Conservation (phyloP, 2,888 invertebrate species). For the Melanchra persicariae region DNA sequence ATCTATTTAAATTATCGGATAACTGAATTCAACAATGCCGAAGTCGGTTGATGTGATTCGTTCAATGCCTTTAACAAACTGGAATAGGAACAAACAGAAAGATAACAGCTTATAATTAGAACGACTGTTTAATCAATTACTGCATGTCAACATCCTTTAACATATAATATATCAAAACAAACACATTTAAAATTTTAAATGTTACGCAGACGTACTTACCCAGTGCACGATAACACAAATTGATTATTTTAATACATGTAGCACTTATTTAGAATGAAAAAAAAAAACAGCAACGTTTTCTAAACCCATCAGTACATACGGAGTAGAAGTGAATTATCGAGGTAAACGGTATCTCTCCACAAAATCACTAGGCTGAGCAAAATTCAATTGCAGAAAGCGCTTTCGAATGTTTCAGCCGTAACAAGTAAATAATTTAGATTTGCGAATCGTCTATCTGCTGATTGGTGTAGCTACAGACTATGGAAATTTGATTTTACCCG, state of each 20-base stretch:
- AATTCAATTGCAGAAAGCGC: slow-evolving; percentile 40
- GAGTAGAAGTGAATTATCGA: slow-evolving; percentile 32
- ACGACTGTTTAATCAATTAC: slow-evolving; percentile 49
- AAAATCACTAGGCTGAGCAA: slow-evolving; percentile 25
- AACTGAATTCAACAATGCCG: background rate
- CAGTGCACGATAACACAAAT: slow-evolving; percentile 30
- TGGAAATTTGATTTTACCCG: slow-evolving; percentile 34
- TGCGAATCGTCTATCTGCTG: slow-evolving; percentile 17
- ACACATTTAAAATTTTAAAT: slow-evolving; percentile 38
- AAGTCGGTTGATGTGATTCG: slow-evolving; percentile 24
- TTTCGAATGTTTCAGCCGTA: slow-evolving; percentile 52
- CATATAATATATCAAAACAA: slow-evolving; percentile 41
- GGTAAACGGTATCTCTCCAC: slow-evolving; percentile 25
- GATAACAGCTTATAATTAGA: slow-evolving; percentile 57
- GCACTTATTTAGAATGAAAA: background rate
- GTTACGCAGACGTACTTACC: slow-evolving; percentile 23
- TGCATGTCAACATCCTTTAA: slow-evolving; percentile 49
- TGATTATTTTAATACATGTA: slow-evolving; percentile 6
- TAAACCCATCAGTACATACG: background rate
- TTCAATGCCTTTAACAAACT: slow-evolving; percentile 36
- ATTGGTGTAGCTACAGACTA: slow-evolving; percentile 11
- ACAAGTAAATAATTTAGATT: slow-evolving; percentile 40
- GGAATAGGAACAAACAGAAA: slow-evolving; percentile 47
- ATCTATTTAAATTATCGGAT: background rate
- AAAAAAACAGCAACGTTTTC: background rate